phyloP scores from a whole-genome alignment of 2,113 vertebrate genomes.

The Corythaeola cristata region DNA sequence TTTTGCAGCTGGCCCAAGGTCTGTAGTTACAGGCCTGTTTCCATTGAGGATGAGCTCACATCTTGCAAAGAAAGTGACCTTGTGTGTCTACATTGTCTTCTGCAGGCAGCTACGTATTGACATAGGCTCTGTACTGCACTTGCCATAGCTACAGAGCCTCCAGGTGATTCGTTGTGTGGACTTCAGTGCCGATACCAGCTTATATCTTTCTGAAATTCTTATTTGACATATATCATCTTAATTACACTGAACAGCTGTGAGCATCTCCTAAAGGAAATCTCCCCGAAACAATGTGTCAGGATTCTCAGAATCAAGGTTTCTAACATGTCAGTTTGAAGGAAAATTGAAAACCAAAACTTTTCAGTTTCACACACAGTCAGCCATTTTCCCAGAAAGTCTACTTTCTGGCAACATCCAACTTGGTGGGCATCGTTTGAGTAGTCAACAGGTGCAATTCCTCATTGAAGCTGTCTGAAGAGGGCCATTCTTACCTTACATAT shows the following conservation, averaged over 20 bases:
- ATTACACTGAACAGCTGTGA: background rate
- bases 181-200: background rate
- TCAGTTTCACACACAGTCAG: background rate
- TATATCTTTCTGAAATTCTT: background rate
- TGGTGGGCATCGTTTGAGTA: background rate
- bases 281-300: background rate
- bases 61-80: background rate
- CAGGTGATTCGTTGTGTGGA: background rate
- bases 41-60: background rate
- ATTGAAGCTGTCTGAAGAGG: background rate
- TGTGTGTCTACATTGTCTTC: background rate
- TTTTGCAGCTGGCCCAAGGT: background rate
- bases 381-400: background rate
- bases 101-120: background rate
- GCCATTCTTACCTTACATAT: background rate
- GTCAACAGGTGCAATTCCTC: background rate
- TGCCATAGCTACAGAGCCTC: background rate
- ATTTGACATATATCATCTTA: background rate
- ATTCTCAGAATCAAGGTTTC: background rate
- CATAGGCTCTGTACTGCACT: background rate
- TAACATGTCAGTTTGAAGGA: background rate
- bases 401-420: rapidly evolving
- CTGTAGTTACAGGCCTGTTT: background rate
- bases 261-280: conserved; percentile 8
- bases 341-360: background rate